These are phyloP conservation scores for Blennius ocellaris DNA, from an alignment of 2,113 vertebrate species.

Conservation along the genomic window DNA sequence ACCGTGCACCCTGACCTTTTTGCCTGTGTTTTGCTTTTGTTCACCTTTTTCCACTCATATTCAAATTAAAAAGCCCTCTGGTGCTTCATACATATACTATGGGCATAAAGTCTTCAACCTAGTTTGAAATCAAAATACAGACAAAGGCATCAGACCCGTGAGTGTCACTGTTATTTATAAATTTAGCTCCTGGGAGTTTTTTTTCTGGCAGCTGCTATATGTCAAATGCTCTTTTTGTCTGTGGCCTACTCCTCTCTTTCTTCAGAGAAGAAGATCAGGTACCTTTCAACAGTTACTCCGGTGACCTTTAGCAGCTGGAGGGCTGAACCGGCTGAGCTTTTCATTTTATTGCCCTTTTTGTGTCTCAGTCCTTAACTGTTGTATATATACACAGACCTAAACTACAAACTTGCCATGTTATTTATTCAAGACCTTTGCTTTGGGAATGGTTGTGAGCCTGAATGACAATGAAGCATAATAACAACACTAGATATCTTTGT, in stretches of 20 bases:
- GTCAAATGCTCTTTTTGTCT: conserved; percentile 50
- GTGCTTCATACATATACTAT: too few relatives aligned
- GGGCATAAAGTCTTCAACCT: too few relatives aligned
- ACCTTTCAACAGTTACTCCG: conserved; percentile 61
- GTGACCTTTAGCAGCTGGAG: conserved; percentile 77
- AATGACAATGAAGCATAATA: neutral
- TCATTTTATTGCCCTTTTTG: conserved; percentile 23
- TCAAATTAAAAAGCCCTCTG: too few relatives aligned
- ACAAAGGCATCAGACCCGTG: conserved; percentile 1
- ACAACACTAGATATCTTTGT: neutral
- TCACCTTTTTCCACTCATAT: too few relatives aligned
- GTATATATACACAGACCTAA: neutral
- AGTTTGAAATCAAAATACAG: too few relatives aligned
- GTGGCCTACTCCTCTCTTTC: conserved; percentile 40
- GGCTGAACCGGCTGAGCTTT: conserved; percentile 56
- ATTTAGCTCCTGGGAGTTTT: conserved; percentile 38
- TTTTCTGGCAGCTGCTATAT: conserved; percentile 54
- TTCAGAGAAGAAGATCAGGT: conserved; percentile 62
- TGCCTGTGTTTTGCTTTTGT: too few relatives aligned
- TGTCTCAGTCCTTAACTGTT: conserved; percentile 1
- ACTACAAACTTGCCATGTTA: conserved; percentile 18
- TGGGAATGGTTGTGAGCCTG: neutral
- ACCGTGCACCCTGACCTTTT: too few relatives aligned
- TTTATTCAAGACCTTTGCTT: conserved; percentile 43
- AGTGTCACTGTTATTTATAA: conserved; percentile 19